These are phyloP conservation scores for Phoxinus phoxinus DNA, from an alignment of 2,113 vertebrate genomes.

Conservation along the genomic window DNA sequence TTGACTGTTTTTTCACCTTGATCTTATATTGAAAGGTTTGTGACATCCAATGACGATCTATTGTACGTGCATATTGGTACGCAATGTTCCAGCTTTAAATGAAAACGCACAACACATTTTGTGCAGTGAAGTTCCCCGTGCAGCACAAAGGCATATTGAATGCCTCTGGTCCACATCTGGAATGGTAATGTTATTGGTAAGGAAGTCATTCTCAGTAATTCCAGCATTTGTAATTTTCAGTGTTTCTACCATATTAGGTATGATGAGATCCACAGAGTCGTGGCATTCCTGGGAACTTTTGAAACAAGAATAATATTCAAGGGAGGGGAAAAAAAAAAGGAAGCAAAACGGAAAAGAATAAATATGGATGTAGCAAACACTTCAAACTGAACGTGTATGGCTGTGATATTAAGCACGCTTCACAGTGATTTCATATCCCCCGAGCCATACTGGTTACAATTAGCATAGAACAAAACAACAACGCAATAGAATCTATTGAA, in stretches of 20 bases:
- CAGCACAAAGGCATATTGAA: conserved; percentile 52
- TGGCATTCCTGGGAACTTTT: conserved; percentile 65
- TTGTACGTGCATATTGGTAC: background rate
- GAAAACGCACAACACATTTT: conserved; percentile 9
- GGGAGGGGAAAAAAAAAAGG: background rate
- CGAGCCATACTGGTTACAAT: conserved; percentile 34
- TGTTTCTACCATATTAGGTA: conserved; percentile 66
- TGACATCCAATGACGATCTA: background rate
- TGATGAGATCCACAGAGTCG: conserved; percentile 66
- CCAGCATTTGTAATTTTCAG: conserved; percentile 63
- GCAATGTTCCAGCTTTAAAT: background rate
- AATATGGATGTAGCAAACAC: conserved; percentile 61
- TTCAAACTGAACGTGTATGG: conserved; percentile 37
- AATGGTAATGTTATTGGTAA: conserved; percentile 61
- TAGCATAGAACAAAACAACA: background rate
- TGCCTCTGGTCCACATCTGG: conserved; percentile 61
- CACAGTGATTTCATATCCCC: conserved; percentile 44
- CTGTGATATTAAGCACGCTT: conserved; percentile 40
- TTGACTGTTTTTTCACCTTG: background rate
- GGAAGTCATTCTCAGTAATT: conserved; percentile 60
- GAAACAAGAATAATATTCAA: conserved; percentile 62
- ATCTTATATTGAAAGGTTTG: background rate
- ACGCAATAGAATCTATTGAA: conserved; percentile 34
- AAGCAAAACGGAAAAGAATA: conserved; percentile 36
- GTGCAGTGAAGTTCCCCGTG: conserved; percentile 44